Evolutionary conservation across 2,113 vertebrate species (phyloP).

Genomic region (Cynopterus brachyotis): DNA sequence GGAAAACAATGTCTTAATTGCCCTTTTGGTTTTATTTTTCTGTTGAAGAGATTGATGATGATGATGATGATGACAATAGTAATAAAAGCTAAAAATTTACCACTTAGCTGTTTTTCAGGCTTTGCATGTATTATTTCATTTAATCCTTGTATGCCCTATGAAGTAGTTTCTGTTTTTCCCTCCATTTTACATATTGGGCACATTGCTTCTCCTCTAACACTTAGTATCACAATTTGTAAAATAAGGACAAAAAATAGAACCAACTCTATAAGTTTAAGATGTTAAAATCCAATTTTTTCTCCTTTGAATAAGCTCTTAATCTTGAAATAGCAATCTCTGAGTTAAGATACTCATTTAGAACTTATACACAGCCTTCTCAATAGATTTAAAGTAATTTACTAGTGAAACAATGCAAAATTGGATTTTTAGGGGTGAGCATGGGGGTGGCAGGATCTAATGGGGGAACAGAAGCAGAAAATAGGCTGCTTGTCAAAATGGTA

Average conservation of each 20-base stretch:
- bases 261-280: background rate
- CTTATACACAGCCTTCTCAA: background rate
- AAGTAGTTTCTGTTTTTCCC: background rate
- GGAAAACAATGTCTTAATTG: background rate
- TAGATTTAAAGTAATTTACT: background rate
- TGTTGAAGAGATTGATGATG: background rate
- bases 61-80: background rate
- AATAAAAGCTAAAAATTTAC: background rate
- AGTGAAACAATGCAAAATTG: background rate
- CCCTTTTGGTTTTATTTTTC: conserved; percentile 11
- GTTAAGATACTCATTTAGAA: conserved; percentile 1
- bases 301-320: background rate
- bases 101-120: background rate
- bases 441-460: background rate
- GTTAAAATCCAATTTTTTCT: conserved; percentile 5
- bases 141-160: background rate
- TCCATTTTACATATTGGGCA: background rate
- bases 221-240: background rate
- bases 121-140: conserved; percentile 2
- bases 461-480: background rate
- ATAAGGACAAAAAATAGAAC: background rate
- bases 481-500: background rate
- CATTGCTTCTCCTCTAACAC: background rate
- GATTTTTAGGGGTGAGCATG: background rate
- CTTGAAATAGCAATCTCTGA: background rate